phyloP scores from a whole-genome alignment of 2,888 invertebrate genomes.

The Synergus umbraculus region DNA sequence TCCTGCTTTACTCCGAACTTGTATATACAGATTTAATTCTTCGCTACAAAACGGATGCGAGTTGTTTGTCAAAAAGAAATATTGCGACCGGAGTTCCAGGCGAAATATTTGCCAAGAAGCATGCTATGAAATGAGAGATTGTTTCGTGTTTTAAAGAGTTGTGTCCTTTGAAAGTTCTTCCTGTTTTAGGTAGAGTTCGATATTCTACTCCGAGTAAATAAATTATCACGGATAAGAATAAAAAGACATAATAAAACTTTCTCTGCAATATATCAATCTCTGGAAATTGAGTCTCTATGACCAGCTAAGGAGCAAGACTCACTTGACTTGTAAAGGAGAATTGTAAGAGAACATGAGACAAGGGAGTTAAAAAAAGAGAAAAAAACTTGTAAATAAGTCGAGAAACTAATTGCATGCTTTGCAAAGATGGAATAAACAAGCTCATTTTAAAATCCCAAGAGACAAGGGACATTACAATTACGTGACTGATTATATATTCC shows the following conservation, averaged over 20 bases:
- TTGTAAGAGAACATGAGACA: constrained; percentile 24
- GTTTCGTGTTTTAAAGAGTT: constrained; percentile 17
- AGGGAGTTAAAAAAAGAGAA: constrained; percentile 31
- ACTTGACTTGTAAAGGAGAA: constrained; percentile 1
- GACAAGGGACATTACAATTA: neutral
- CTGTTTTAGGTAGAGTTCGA: constrained; percentile 21
- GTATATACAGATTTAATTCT: constrained; percentile 22
- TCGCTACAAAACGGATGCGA: neutral
- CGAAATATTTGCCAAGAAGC: constrained; percentile 31
- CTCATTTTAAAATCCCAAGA: constrained; percentile 17
- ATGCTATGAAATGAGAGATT: constrained; percentile 13
- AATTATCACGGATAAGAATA: neutral
- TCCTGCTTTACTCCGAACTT: constrained; percentile 19
- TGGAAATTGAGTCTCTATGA: constrained; percentile 19
- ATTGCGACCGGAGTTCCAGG: constrained; percentile 19
- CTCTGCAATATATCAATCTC: neutral
- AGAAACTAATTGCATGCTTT: neutral
- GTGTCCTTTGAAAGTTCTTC: neutral
- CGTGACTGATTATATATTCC: neutral
- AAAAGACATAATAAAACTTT: neutral
- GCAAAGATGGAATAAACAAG: neutral
- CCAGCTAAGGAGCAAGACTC: neutral
- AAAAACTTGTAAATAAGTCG: constrained; percentile 21
- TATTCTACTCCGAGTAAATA: constrained; percentile 10
- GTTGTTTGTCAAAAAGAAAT: constrained; percentile 30